These are phyloP conservation scores for Etheostoma cragini DNA, from an alignment of 2,113 vertebrate genomes.

Conservation along the genomic window DNA sequence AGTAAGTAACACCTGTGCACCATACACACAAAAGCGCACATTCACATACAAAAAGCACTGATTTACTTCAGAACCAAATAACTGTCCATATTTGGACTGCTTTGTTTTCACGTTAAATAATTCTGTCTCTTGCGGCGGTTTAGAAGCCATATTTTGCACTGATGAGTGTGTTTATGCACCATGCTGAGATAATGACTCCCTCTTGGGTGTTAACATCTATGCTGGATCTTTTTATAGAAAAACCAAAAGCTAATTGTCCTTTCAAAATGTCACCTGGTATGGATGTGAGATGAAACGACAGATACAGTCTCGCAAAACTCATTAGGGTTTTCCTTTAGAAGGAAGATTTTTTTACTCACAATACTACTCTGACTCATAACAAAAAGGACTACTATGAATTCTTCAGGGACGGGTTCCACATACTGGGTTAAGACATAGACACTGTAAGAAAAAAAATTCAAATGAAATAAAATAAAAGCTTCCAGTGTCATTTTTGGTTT, in stretches of 20 bases:
- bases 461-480: constrained; percentile 69
- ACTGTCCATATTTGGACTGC: constrained; percentile 4
- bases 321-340: constrained; percentile 70
- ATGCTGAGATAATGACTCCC: constrained; percentile 22
- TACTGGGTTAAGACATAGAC: constrained; percentile 64
- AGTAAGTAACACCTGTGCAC: background rate
- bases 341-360: constrained; percentile 41
- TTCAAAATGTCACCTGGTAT: background rate
- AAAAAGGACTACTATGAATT: constrained; percentile 71
- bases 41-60: background rate
- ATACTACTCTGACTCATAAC: constrained; percentile 41
- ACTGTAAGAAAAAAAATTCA: constrained; percentile 23
- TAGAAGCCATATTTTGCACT: constrained; percentile 3
- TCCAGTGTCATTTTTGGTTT: constrained; percentile 77
- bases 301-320: constrained; percentile 24
- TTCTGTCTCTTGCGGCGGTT: constrained; percentile 8
- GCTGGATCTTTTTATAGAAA: constrained; percentile 56
- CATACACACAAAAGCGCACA: background rate
- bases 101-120: constrained; percentile 1
- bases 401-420: constrained; percentile 65
- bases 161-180: constrained; percentile 1
- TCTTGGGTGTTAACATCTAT: background rate
- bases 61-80: background rate
- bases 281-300: constrained; percentile 4
- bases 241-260: constrained; percentile 62